Conservation (phyloP, 2,888 invertebrate genomes). For the Eupithecia dodoneata region DNA sequence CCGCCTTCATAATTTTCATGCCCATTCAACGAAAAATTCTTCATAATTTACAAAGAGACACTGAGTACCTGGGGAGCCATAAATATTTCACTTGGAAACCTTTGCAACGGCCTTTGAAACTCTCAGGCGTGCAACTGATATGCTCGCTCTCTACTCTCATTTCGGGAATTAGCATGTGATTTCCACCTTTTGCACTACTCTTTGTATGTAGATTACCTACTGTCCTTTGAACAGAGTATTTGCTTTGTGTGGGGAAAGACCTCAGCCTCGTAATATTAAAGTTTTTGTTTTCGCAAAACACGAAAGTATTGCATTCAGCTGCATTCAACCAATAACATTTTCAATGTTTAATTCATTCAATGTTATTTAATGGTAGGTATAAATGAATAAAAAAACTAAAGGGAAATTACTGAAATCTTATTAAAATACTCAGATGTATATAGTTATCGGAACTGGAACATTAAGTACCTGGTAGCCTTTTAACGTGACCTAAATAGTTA, state of each 20-base stretch:
- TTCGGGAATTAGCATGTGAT: slow-evolving; percentile 46
- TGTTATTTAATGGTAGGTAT: background rate
- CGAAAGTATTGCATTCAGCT: background rate
- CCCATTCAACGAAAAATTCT: slow-evolving; percentile 55
- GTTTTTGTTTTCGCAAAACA: slow-evolving; percentile 7
- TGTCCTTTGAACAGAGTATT: slow-evolving; percentile 30
- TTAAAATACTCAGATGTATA: background rate
- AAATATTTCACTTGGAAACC: slow-evolving; percentile 58
- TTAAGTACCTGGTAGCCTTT: background rate
- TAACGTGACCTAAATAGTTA: background rate
- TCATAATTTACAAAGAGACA: slow-evolving; percentile 59
- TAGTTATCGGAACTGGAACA: background rate
- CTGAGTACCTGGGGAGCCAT: slow-evolving; percentile 52
- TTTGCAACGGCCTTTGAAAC: slow-evolving; percentile 51
- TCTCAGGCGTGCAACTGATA: slow-evolving; percentile 50
- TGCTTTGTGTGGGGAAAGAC: slow-evolving; percentile 20
- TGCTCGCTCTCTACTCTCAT: slow-evolving; percentile 47
- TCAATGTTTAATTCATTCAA: background rate
- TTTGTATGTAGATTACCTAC: slow-evolving; percentile 32
- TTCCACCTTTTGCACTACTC: slow-evolving; percentile 46
- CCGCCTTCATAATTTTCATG: slow-evolving; percentile 48
- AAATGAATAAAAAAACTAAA: background rate
- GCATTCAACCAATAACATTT: background rate
- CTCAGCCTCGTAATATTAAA: background rate
- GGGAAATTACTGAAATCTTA: background rate